Conservation (phyloP, 2,888 invertebrate species). For the Noctua janthina region DNA sequence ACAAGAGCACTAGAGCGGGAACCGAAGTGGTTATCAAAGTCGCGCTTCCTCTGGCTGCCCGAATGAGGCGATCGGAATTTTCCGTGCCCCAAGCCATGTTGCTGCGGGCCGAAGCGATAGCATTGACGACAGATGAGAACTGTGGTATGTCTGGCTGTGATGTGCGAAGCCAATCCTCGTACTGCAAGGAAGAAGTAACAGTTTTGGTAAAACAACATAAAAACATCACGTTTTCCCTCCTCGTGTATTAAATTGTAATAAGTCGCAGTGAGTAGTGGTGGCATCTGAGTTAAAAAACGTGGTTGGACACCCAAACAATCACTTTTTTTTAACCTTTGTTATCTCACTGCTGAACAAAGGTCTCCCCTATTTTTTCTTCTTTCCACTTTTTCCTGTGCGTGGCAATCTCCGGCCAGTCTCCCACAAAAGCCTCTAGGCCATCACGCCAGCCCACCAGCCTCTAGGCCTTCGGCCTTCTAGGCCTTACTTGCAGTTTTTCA, state of each 20-base stretch:
- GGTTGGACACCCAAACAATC: background rate
- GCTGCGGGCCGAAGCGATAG: constrained; percentile 78
- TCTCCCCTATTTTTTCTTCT: background rate
- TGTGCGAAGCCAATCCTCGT: constrained; percentile 80
- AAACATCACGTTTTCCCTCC: background rate
- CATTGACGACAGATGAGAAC: constrained; percentile 74
- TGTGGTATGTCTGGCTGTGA: constrained; percentile 76
- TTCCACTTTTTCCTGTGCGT: background rate
- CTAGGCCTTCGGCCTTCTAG: background rate
- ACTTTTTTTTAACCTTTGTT: background rate
- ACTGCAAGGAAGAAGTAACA: constrained; percentile 72
- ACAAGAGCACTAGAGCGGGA: constrained; percentile 66
- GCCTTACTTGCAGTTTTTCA: background rate
- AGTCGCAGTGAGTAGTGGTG: background rate
- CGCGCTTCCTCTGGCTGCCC: constrained; percentile 76
- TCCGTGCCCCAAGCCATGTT: constrained; percentile 83
- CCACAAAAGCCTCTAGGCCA: background rate
- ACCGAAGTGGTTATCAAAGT: constrained; percentile 71
- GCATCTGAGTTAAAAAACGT: background rate
- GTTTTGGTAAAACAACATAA: background rate
- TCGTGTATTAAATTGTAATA: background rate
- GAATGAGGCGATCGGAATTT: constrained; percentile 76
- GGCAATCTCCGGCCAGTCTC: background rate
- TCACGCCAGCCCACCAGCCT: background rate
- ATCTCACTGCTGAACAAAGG: background rate